Evolutionary conservation across 92 coral and sea anemone species (phyloP), one percentile per base, ranked within the genome.

Genomic region (Zoanthus sociatus): DNA sequence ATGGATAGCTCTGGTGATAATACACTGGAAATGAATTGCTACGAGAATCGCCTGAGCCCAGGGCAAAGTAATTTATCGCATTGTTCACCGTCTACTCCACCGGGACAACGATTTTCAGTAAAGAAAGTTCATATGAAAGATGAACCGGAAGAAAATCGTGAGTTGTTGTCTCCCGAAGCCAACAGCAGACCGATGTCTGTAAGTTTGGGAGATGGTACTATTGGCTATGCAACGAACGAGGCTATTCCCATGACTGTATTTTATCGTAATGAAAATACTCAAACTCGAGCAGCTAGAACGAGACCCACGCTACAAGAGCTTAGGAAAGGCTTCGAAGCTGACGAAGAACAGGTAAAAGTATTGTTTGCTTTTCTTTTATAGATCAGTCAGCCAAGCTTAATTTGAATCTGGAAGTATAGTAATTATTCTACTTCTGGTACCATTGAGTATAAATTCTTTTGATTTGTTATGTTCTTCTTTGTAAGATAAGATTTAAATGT

Each of bases 211-310:
- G 86, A 92, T 11, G 77, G 73, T 8, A 94, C 97, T 1, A 95
- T 97, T 75, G 99, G 99, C 10, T 97, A 97, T 81, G 95, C 97
- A 37, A 96, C 98, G 0, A 94, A 97, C 86, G 99, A 97, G 86
- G 99, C 99, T 21, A 93, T 97, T 1, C 99, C 99, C 0, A 95
- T 95, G 99, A 97, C 99, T 4, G 96, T 97, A 48, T 97, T 97
- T 77, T 97, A 97, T 86, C 89, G 99, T 21, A 92, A 97, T 74
- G 99, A 97, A 21, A 83, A 95, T 83, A 90, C 94, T 2, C 94
- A 93, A 46, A 91, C 92, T 42, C 89, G 92, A 45, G 33, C 82
- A 11, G 74, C 84, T 20, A 91, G 93, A 54, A 88, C 96, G 54
- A 90, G 99, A 16, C 99, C 99, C 60, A 97, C 99, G 10, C 91